Evolutionary conservation across 2,888 invertebrate species (phyloP).

Genomic region (Pelosia muscerda): DNA sequence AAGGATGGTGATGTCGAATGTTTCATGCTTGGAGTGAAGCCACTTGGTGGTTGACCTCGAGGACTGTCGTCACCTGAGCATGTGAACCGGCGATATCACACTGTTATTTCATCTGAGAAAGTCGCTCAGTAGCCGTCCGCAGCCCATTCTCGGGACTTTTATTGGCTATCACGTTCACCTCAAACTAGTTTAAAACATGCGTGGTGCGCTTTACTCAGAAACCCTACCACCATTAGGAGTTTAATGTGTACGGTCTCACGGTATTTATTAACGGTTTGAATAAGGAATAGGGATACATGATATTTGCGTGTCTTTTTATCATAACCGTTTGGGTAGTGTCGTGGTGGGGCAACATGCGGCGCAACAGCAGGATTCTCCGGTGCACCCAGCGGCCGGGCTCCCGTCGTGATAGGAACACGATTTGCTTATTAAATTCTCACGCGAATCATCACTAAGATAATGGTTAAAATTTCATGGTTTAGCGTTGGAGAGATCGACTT

Average conservation of each 20-base stretch:
- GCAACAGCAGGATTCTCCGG: constrained; percentile 63
- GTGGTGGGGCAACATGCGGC: constrained; percentile 65
- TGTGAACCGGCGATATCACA: constrained; percentile 66
- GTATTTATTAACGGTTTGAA: constrained; percentile 63
- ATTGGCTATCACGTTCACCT: constrained; percentile 80
- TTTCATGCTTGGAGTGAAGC: constrained; percentile 6
- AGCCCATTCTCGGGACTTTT: constrained; percentile 78
- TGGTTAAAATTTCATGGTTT: constrained; percentile 58
- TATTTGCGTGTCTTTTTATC: constrained; percentile 78
- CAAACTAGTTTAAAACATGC: constrained; percentile 81
- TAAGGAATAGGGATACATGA: constrained; percentile 62
- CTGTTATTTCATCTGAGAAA: constrained; percentile 78
- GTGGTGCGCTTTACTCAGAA: constrained; percentile 78
- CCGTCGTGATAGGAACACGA: constrained; percentile 62
- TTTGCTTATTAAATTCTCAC: constrained; percentile 77
- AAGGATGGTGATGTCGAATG: constrained; percentile 16
- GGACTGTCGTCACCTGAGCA: constrained; percentile 58
- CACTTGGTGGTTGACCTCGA: constrained; percentile 64
- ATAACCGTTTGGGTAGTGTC: constrained; percentile 69
- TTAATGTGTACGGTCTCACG: constrained; percentile 72
- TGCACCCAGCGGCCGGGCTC: constrained; percentile 74
- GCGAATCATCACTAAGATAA: constrained; percentile 70
- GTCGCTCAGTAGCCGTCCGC: constrained; percentile 73
- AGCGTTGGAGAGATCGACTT: not conserved
- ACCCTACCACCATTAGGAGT: constrained; percentile 63